These are phyloP conservation scores for Scaptodrosophila latifasciaeformis DNA, from an alignment of 2,888 invertebrate species.

Conservation along the genomic window DNA sequence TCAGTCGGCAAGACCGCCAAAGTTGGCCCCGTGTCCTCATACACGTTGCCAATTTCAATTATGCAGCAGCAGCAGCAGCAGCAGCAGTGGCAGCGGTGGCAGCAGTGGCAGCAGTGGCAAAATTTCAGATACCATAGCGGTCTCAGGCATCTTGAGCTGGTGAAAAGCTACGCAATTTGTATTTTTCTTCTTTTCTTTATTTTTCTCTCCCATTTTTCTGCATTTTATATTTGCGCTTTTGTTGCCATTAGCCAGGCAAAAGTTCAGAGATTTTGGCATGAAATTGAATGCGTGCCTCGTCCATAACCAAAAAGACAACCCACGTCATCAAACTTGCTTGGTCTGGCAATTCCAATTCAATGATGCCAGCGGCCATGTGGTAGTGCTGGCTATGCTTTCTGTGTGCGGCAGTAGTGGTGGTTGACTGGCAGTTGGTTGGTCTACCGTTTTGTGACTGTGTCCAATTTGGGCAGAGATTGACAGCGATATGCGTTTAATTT, in stretches of 20 bases:
- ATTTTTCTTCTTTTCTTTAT: neutral
- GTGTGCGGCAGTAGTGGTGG: neutral
- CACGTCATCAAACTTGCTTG: neutral
- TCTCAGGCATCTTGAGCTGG: constrained; percentile 1
- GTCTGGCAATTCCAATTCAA: no score
- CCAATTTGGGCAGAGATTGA: constrained; percentile 44
- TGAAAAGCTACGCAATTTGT: constrained; percentile 1
- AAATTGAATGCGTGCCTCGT: neutral
- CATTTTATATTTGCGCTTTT: no score
- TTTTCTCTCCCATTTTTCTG: no score
- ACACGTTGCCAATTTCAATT: constrained; percentile 4
- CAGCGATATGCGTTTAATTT: constrained; percentile 48
- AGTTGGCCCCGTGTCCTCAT: neutral
- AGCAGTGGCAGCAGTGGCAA: no score
- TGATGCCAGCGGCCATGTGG: constrained; percentile 17
- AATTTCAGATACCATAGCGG: no score
- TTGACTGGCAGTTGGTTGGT: constrained; percentile 17
- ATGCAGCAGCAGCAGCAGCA: neutral
- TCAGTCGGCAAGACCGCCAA: neutral
- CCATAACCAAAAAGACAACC: neutral
- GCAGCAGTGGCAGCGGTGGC: no score
- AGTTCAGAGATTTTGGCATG: neutral
- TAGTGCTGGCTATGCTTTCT: constrained; percentile 11
- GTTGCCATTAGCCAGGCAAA: neutral
- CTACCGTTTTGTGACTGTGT: constrained; percentile 42